These are phyloP conservation scores for Thymelicus lineola DNA, from an alignment of 2,888 invertebrate genomes.

Conservation along the genomic window DNA sequence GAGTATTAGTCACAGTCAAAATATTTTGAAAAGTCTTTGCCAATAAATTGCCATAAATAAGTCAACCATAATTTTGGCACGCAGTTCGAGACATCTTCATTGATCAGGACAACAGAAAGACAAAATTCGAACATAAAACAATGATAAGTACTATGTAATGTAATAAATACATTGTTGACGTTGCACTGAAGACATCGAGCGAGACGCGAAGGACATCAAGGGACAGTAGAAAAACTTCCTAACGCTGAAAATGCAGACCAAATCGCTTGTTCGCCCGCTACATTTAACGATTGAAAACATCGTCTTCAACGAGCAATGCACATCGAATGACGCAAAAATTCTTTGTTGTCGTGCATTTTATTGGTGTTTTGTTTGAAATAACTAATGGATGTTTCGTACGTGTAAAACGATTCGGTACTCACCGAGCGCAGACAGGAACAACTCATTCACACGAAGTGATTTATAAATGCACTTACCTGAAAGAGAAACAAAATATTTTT, in stretches of 20 bases:
- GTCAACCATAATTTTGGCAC: slow-evolving; percentile 1
- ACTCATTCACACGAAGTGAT: slow-evolving; percentile 33
- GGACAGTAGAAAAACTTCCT: not conserved
- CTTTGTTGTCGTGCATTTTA: slow-evolving; percentile 7
- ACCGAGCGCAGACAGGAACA: slow-evolving; percentile 17
- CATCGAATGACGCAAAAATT: slow-evolving; percentile 24
- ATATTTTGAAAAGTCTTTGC: not conserved
- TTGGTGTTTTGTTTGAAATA: slow-evolving; percentile 25
- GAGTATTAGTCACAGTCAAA: too few species aligned
- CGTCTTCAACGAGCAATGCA: slow-evolving; percentile 1
- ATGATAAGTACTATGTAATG: not conserved
- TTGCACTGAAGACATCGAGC: not conserved
- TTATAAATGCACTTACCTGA: slow-evolving; percentile 37
- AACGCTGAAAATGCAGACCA: not conserved
- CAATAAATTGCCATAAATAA: not conserved
- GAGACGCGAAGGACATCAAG: not conserved
- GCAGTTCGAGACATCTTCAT: slow-evolving; percentile 3
- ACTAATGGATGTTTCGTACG: slow-evolving; percentile 31
- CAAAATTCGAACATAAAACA: not conserved
- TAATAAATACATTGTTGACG: not conserved
- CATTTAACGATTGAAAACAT: slow-evolving; percentile 14
- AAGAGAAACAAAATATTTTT: slow-evolving; percentile 30
- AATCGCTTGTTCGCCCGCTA: slow-evolving; percentile 12
- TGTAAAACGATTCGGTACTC: slow-evolving; percentile 23
- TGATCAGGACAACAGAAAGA: slow-evolving; percentile 2